Percentiles rank a stretch among this genome's conserved stretches.
Evolutionary conservation across 2,797 vertebrate genomes (phyloP).

Genomic region (Sebastes ruberrimus): DNA sequence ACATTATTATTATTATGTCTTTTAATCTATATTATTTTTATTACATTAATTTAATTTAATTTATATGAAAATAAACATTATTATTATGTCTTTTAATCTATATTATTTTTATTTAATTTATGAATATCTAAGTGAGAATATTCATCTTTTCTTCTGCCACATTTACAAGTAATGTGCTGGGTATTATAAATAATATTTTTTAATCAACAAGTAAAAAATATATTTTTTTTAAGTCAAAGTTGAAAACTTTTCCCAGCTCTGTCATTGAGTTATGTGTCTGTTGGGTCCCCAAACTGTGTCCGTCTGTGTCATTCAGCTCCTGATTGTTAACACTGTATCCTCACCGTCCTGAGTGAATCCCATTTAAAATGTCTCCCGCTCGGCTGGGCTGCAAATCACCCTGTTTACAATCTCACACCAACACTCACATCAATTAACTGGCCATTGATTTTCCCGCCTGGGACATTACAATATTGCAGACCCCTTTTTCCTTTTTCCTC

Average conservation of each 20-base stretch:
- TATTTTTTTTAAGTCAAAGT: not conserved
- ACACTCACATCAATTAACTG: constrained; percentile 88
- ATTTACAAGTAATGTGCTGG: not conserved
- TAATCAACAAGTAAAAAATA: not conserved
- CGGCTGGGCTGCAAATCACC: constrained; percentile 89
- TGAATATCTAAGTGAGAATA: not conserved
- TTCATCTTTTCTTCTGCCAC: not conserved
- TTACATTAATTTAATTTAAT: not conserved
- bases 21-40: not conserved
- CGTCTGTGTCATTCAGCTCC: constrained; percentile 70
- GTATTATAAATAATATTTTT: not conserved
- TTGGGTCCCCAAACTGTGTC: constrained; percentile 58
- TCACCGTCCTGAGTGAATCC: constrained; percentile 79
- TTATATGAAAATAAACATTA: not conserved
- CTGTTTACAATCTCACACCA: constrained; percentile 89
- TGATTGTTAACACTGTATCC: constrained; percentile 71
- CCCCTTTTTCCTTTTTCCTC: constrained; percentile 58
- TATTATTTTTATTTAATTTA: not conserved
- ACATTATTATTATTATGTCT: not conserved
- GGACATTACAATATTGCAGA: constrained; percentile 86
- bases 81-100: not conserved
- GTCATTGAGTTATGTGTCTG: constrained; percentile 49
- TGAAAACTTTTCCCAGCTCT: constrained; percentile 43
- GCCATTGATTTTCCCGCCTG: constrained; percentile 88
- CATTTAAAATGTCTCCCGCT: constrained; percentile 86